A percentile compares a stretch with the other conserved stretches of the same genome.
Conservation (phyloP, 1,140 invertebrate species). For the Hydropsyche tenuis region DNA sequence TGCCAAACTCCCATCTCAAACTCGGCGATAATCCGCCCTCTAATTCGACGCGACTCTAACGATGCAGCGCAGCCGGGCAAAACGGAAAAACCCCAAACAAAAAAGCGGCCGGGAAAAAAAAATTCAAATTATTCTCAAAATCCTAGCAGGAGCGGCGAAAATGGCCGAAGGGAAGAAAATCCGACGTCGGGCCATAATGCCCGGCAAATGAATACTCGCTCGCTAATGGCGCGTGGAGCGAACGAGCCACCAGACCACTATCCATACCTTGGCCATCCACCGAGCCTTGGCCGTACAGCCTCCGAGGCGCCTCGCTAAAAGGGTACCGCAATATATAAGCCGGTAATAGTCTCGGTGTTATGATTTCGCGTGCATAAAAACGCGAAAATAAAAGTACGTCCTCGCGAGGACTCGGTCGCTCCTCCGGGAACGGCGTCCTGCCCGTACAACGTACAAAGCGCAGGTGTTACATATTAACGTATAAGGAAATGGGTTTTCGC, state of each 20-base stretch:
- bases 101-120: too few relatives aligned
- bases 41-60: too few relatives aligned
- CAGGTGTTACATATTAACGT: constrained; percentile 30
- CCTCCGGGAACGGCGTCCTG: not conserved
- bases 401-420: not conserved
- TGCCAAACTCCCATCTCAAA: too few relatives aligned
- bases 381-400: constrained; percentile 38
- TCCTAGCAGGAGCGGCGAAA: not conserved
- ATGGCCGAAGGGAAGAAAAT: constrained; percentile 33
- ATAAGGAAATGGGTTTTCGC: constrained; percentile 12
- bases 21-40: too few relatives aligned
- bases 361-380: constrained; percentile 47
- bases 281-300: not conserved
- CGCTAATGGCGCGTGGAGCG: constrained; percentile 25
- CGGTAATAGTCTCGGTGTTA: constrained; percentile 46
- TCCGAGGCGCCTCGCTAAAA: constrained; percentile 45
- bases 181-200: constrained; percentile 45
- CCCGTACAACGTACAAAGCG: not conserved
- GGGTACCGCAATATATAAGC: constrained; percentile 45
- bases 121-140: constrained; percentile 9
- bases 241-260: not conserved
- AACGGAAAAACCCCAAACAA: not conserved
- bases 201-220: constrained; percentile 40
- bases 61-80: too few relatives aligned
- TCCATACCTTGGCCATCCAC: constrained; percentile 23